Percentiles rank a stretch among this genome's conserved stretches.
phyloP scores from a whole-genome alignment of 2,797 vertebrate species.

The Alcedo quadribrachys region DNA sequence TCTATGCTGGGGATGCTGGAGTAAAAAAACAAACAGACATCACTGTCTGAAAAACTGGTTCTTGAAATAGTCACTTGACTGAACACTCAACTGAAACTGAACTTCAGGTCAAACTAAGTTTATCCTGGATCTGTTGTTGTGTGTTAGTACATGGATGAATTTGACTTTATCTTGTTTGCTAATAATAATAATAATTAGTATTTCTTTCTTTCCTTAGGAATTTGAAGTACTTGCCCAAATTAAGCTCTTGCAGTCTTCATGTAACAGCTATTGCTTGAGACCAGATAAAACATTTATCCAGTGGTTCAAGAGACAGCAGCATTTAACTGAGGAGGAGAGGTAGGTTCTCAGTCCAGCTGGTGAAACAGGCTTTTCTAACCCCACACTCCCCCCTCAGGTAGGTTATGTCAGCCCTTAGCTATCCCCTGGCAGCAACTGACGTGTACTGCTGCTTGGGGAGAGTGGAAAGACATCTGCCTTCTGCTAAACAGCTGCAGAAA shows the following conservation, averaged over 20 bases:
- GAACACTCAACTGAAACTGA: neutral
- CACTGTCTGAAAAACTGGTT: neutral
- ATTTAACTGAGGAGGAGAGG: constrained; percentile 92
- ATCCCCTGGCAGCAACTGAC: neutral
- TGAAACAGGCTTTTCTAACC: neutral
- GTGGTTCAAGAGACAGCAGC: constrained; percentile 88
- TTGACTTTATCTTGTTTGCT: neutral
- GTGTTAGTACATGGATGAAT: neutral
- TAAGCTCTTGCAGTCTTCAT: constrained; percentile 93
- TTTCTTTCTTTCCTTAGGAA: constrained; percentile 80
- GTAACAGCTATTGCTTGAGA: constrained; percentile 92
- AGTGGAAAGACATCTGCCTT: neutral
- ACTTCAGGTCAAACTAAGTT: neutral
- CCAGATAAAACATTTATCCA: constrained; percentile 85
- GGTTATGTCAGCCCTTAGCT: neutral
- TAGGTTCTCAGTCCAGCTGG: constrained; percentile 39
- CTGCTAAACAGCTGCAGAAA: neutral
- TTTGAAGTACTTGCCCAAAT: constrained; percentile 96
- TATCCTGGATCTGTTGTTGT: neutral
- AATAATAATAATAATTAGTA: neutral
- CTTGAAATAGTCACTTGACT: neutral
- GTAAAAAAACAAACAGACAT: neutral
- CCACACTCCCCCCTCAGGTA: neutral
- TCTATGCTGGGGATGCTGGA: neutral
- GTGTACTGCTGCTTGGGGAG: neutral